A percentile compares a stretch with the other conserved stretches of the same genome.
Evolutionary conservation across 2,113 vertebrate species (phyloP).

Genomic region (Ciconia maguari): DNA sequence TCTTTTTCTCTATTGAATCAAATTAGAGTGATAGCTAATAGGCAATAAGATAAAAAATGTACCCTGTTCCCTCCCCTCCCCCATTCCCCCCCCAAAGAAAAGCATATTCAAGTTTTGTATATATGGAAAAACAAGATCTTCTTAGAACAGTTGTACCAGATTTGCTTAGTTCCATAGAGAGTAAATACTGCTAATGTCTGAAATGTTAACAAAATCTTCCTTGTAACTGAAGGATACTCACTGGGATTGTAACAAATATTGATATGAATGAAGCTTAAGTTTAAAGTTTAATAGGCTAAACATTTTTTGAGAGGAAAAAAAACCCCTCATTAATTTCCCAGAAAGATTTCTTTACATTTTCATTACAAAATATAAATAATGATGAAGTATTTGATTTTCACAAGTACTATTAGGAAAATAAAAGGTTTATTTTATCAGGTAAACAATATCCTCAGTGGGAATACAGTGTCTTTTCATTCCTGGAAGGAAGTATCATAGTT

Average conservation of each 20-base stretch:
- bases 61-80: fast-evolving
- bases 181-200: neutral
- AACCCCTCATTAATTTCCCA: neutral
- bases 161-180: neutral
- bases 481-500: neutral
- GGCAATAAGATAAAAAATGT: neutral
- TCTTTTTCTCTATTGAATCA: neutral
- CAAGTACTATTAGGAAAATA: neutral
- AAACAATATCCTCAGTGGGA: neutral
- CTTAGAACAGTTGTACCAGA: neutral
- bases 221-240: neutral
- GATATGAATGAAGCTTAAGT: neutral
- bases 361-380: neutral
- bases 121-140: neutral
- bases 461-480: neutral
- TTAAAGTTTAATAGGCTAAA: neutral
- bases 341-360: neutral
- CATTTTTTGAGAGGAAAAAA: neutral
- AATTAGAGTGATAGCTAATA: neutral
- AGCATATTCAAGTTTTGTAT: neutral
- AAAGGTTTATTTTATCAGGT: neutral
- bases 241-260: neutral
- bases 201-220: neutral
- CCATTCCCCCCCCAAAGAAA: fast-evolving
- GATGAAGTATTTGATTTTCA: neutral